Evolutionary conservation across 2,888 invertebrate species (phyloP).

Genomic region (Athalia circularis): DNA sequence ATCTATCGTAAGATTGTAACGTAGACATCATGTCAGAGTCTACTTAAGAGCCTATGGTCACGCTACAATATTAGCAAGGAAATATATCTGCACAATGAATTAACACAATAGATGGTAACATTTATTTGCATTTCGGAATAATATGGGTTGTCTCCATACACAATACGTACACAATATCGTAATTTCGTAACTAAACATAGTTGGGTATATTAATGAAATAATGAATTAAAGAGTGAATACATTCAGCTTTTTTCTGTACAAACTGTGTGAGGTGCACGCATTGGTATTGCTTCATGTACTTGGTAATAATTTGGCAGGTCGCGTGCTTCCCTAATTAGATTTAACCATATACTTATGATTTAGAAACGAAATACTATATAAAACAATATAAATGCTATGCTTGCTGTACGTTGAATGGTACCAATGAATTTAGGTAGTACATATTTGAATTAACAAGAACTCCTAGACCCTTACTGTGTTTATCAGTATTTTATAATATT

Average conservation of each 20-base stretch:
- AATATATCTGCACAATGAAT: conserved; percentile 30
- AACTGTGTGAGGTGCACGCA: conserved; percentile 33
- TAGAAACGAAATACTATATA: conserved; percentile 10
- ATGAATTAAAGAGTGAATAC: conserved; percentile 32
- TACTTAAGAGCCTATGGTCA: no score
- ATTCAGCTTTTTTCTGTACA: conserved; percentile 36
- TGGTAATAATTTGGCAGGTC: conserved; percentile 41
- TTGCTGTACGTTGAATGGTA: not conserved
- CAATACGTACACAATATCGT: conserved; percentile 29
- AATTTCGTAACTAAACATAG: conserved; percentile 32
- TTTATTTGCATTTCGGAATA: conserved; percentile 66
- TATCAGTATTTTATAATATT: conserved; percentile 26
- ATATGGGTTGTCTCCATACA: conserved; percentile 44
- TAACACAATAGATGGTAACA: conserved; percentile 68
- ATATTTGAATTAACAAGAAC: not conserved
- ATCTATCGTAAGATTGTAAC: no score
- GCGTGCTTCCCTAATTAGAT: conserved; percentile 35
- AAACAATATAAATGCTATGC: conserved; percentile 31
- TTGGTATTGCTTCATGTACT: conserved; percentile 42
- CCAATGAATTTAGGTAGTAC: not conserved
- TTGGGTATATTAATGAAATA: conserved; percentile 13
- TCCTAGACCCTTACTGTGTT: not conserved
- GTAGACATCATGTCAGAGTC: no score
- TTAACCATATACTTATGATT: conserved; percentile 37
- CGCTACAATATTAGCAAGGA: no score